Conservation (phyloP, 2,113 vertebrate genomes). For the Varanus salvator region DNA sequence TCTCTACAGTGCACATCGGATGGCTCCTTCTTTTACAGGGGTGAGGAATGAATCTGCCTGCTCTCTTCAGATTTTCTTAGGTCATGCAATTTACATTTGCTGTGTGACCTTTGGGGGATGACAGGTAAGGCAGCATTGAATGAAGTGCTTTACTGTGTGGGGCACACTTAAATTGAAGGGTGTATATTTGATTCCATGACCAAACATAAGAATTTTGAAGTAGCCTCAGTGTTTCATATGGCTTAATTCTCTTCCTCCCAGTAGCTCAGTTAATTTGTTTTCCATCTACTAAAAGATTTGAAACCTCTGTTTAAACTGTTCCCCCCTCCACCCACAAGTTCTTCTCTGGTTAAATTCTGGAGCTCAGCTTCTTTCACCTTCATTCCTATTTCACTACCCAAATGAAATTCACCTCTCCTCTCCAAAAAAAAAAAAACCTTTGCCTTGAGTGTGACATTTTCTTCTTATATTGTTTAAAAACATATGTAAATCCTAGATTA, state of each 20-base stretch:
- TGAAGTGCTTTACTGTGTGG: background rate
- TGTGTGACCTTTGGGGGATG: background rate
- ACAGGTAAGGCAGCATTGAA: background rate
- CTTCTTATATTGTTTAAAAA: background rate
- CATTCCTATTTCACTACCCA: background rate
- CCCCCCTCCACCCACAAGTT: background rate
- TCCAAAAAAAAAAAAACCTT: background rate
- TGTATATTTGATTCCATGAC: constrained; percentile 6
- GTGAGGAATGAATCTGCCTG: background rate
- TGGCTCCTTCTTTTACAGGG: constrained; percentile 45
- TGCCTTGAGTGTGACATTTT: background rate
- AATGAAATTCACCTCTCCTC: background rate
- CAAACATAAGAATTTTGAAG: background rate
- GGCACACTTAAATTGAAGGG: background rate
- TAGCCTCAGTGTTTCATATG: background rate
- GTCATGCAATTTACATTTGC: constrained; percentile 7
- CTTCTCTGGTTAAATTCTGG: background rate
- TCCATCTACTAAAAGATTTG: background rate
- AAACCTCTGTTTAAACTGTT: background rate
- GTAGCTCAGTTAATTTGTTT: constrained; percentile 1
- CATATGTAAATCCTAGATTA: background rate
- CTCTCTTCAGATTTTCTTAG: constrained; percentile 2
- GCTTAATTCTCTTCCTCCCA: background rate
- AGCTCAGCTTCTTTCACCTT: background rate
- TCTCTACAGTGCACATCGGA: constrained; percentile 14